Percentiles rank a stretch among this genome's conserved stretches.
Conservation (phyloP, 2,797 vertebrate species). For the Onychomys leucogaster region DNA sequence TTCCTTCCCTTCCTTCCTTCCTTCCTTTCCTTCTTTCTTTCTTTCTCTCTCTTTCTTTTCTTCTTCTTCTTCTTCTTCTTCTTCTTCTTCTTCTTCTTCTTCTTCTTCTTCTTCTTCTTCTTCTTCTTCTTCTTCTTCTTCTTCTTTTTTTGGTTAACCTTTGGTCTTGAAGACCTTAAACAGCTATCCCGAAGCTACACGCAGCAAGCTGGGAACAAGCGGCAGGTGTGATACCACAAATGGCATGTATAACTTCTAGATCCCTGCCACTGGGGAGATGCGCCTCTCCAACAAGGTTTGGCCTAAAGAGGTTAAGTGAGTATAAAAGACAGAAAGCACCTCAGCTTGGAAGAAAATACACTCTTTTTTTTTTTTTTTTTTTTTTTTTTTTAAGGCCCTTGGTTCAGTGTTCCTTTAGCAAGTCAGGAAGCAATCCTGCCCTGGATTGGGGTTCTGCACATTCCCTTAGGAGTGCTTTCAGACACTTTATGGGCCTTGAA, state of each 20-base stretch:
- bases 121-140: no score
- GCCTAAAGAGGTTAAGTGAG: background rate
- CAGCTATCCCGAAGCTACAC: background rate
- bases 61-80: no score
- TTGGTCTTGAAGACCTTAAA: slow-evolving; percentile 40
- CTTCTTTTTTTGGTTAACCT: background rate
- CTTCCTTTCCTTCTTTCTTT: no score
- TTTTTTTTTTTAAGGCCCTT: slow-evolving; percentile 29
- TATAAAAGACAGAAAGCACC: background rate
- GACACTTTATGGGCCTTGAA: background rate
- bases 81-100: no score
- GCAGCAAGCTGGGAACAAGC: background rate
- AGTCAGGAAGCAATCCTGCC: background rate
- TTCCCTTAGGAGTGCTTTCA: background rate
- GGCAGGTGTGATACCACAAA: background rate
- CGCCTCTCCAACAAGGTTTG: background rate
- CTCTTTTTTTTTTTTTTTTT: slow-evolving; percentile 61
- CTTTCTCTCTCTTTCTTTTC: no score
- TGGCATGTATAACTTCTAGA: background rate
- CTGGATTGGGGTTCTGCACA: background rate
- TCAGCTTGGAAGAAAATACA: background rate
- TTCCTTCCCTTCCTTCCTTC: no score
- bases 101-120: no score
- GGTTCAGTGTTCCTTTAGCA: background rate
- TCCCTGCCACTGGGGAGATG: background rate